These are phyloP conservation scores for Stomorhina lunata DNA, from an alignment of 2,888 invertebrate genomes.

Conservation along the genomic window DNA sequence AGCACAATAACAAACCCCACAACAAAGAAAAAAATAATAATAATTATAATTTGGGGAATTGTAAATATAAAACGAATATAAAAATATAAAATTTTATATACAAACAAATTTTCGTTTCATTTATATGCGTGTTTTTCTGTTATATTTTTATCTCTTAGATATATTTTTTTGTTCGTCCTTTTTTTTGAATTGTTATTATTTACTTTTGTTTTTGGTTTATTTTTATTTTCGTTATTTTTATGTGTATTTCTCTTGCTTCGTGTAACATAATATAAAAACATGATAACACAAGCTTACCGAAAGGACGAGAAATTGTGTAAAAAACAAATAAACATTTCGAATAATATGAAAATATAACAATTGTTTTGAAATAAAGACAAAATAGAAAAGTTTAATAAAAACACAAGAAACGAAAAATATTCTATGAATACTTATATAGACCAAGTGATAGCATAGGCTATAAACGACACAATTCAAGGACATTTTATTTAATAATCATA, in stretches of 20 bases:
- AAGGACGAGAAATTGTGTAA: neutral
- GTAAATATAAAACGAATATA: neutral
- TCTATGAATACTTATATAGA: no score
- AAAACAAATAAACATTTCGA: neutral
- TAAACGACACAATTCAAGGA: slow-evolving; percentile 58
- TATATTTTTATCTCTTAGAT: neutral
- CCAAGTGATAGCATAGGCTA: neutral
- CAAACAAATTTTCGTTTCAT: neutral
- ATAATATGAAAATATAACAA: slow-evolving; percentile 22
- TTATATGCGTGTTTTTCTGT: neutral
- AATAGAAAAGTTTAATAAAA: neutral
- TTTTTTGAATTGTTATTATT: neutral
- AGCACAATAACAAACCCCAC: neutral
- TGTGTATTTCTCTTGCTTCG: neutral
- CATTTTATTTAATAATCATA: slow-evolving; percentile 44
- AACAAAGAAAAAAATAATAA: neutral
- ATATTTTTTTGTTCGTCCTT: neutral
- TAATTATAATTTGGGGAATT: slow-evolving; percentile 18
- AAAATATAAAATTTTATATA: neutral
- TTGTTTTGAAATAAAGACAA: slow-evolving; percentile 6
- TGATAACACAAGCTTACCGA: no score
- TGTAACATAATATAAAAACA: no score
- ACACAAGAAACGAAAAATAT: neutral
- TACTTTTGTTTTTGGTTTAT: neutral
- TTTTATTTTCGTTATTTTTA: no score